Conservation (phyloP, 1,140 invertebrate species). For the Neelides sp. region DNA sequence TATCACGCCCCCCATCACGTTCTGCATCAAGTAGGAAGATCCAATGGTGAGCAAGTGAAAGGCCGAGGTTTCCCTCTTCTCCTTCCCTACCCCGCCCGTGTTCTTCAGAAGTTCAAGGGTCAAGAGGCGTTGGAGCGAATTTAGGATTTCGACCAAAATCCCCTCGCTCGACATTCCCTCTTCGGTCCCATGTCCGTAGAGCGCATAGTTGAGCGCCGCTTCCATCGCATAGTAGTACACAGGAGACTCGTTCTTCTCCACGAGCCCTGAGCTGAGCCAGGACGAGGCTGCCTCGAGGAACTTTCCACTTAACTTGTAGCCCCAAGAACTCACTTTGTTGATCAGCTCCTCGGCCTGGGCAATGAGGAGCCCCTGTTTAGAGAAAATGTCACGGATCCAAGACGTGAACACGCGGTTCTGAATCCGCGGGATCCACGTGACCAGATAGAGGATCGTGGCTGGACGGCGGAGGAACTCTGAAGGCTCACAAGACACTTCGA, state of each 20-base stretch:
- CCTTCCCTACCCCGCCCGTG: neutral
- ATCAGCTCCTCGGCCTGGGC: conserved; percentile 53
- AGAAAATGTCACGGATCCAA: conserved; percentile 48
- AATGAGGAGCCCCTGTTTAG: conserved; percentile 72
- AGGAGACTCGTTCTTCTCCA: conserved; percentile 14
- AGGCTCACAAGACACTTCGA: conserved; percentile 4
- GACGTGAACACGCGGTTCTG: conserved; percentile 56
- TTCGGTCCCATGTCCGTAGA: conserved; percentile 4
- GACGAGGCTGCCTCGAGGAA: too few relatives aligned
- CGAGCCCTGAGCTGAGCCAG: too few relatives aligned
- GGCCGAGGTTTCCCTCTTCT: conserved; percentile 13
- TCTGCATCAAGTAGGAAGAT: conserved; percentile 25
- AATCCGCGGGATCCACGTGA: conserved; percentile 60
- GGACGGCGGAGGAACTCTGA: conserved; percentile 31
- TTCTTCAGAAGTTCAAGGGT: too few relatives aligned
- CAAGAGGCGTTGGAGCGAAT: too few relatives aligned
- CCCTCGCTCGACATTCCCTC: too few relatives aligned
- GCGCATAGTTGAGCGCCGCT: conserved; percentile 17
- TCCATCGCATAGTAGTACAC: conserved; percentile 21
- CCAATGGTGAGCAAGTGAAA: conserved; percentile 18
- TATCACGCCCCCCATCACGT: conserved; percentile 19
- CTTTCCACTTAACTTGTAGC: too few relatives aligned
- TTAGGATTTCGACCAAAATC: too few relatives aligned
- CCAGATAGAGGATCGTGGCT: conserved; percentile 51
- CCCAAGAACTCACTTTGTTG: conserved; percentile 8